Base-by-base conservation (phyloP, 2,888 invertebrate species). In the Autographa gamma region DNA sequence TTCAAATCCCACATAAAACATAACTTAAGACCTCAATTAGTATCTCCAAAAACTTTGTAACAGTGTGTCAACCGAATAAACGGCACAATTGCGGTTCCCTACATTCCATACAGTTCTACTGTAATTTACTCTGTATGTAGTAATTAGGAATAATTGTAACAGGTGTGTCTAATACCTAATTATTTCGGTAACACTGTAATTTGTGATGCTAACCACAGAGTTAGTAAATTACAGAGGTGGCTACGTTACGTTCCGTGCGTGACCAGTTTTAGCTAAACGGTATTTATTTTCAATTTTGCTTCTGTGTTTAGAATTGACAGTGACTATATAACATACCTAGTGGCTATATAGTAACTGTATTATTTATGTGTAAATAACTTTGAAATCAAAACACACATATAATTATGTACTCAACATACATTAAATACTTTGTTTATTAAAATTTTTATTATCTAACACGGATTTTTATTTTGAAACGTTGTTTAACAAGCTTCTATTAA, bases 101-200 rank as follows among this genome's bases (percentile, higher is more conserved):
- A 56, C 25, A 13, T 25, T 54, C 19, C 25, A 25, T 19, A 25
- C 19, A 13, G 19, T 19, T 56, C 19, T 25, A 25, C 54, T 13
- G 25, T 56, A 56, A 56, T 56, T 56, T 25, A 56, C 19, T 56
- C 54, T 14, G 54, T 56, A 56, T 56, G 54, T 56, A 25, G 25
- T 56, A 56, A 56, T 56, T 56, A 56, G 13, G 25, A 25, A 56
- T 48, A 48, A 48, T 56, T 56, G 25, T 56, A 56, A 56, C 54
- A 56, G 54, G 54, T 56, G 54, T 56, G 54, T 11, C 19, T 70
- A 70, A 65, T 54, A 56, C 56, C 65, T 65, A 63, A 64, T 65
- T 70, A 31, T 60, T 64, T 60, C 56, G 61, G 60, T 65, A 65
- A 65, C 65, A 61, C 31, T 58, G 19, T 32, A 54, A 56, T 56